A percentile compares a stretch with the other conserved stretches of the same genome.
Evolutionary conservation across 2,113 vertebrate species (phyloP).

Genomic region (Neomonachus schauinslandi): DNA sequence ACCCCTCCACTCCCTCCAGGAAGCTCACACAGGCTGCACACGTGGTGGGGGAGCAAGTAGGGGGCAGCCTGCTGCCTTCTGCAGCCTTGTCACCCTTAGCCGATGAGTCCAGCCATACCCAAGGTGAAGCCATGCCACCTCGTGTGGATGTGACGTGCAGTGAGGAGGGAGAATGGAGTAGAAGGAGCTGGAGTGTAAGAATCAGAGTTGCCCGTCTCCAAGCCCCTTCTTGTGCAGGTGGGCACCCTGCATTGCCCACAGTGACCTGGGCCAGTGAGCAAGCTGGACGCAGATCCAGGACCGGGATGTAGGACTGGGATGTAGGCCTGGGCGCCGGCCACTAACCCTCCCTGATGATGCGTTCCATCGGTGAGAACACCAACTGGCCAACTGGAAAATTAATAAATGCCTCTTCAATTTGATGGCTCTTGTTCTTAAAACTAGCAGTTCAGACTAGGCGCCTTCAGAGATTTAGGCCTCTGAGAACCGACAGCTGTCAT

Average conservation of each 20-base stretch:
- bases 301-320: no score
- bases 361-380: background rate
- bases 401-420: background rate
- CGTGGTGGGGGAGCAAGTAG: no score
- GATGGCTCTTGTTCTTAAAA: background rate
- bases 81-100: background rate
- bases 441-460: background rate
- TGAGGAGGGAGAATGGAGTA: background rate
- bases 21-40: background rate
- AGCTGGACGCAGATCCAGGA: background rate
- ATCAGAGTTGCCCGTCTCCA: background rate
- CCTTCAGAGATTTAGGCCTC: fast-evolving
- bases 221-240: background rate
- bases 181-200: background rate
- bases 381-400: background rate
- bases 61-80: background rate
- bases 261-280: background rate
- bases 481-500: background rate
- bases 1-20: background rate
- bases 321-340: background rate
- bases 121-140: no score
- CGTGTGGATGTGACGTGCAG: background rate
- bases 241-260: background rate
- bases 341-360: background rate
- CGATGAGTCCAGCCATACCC: no score